Base-by-base conservation (phyloP, 2,888 invertebrate genomes). In the Leucoptera coffeella region DNA sequence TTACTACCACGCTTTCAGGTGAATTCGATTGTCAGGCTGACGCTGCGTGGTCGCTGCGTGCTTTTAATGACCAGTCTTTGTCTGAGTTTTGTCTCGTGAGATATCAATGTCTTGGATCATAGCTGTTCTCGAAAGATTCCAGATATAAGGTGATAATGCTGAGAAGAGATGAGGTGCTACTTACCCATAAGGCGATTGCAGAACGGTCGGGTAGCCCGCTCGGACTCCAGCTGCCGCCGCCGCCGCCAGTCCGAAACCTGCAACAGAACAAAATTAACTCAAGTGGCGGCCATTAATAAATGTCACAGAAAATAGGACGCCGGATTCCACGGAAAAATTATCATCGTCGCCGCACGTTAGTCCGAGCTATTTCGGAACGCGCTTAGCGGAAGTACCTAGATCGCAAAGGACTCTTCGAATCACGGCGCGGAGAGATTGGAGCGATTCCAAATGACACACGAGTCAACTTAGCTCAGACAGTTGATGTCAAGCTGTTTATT, bases 181-280 rank as follows among this genome's bases (percentile, higher is more conserved):
- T 87, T 72, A 89, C 89, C 88, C 88, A 51, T 87, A 89, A 53
- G 85, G 88, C 38, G 86, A 76, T 32, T 82, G 87, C 43, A 89
- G 69, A 35, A 88, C 78, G 25, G 82, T 73, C 29, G 82, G 87
- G 52, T 87, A 88, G 36, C 86, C 85, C 12, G 86, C 74, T 37
- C 87, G 77, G 33, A 88, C 81, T 35, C 85, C 84, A 27, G 78
- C 73, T 36, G 85, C 80, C 22, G 67, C 64, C 22, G 64, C 67
- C 22, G 67, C 65, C 8, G 67, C 64, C 34, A 67, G 35, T 4
- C 65, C 61, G 35, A 67, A 67, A 30, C 65, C 65, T 65, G 60
- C 28, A 62, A 60, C 54, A 51, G 58, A 37, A 46, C 34, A 37
- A 47, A n/a, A n/a, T n/a, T n/a, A n/a, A n/a, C n/a, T n/a, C n/a